Evolutionary conservation across 1,140 invertebrate species (phyloP).

Genomic region (Pseudobourletiella spinata): DNA sequence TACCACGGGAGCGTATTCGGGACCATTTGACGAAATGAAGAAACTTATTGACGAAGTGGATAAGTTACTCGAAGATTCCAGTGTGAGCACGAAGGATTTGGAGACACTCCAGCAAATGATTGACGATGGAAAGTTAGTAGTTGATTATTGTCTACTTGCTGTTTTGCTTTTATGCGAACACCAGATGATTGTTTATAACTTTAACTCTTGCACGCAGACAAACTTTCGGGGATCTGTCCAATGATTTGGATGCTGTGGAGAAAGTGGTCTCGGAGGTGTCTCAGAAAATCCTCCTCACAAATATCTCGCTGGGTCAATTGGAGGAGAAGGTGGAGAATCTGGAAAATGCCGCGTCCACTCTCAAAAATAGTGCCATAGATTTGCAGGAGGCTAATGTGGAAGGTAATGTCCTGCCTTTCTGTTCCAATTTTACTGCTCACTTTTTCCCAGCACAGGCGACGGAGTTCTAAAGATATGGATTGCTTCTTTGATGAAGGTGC

Average conservation of each 20-base stretch:
- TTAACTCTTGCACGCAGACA: no score
- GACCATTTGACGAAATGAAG: conserved; percentile 86
- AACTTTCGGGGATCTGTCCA: conserved; percentile 44
- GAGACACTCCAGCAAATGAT: conserved; percentile 52
- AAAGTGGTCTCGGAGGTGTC: conserved; percentile 62
- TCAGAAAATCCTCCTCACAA: conserved; percentile 65
- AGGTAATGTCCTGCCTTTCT: conserved; percentile 43
- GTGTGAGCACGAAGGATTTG: conserved; percentile 62
- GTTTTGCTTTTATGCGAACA: background rate
- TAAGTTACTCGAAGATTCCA: conserved; percentile 62
- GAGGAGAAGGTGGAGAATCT: conserved; percentile 61
- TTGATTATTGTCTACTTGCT: no score
- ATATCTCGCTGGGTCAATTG: conserved; percentile 64
- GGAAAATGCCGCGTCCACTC: conserved; percentile 58
- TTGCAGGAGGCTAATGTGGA: conserved; percentile 90
- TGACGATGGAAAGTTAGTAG: conserved; percentile 47
- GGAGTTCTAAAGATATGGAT: no score
- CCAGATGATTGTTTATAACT: no score
- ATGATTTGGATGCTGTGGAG: conserved; percentile 52
- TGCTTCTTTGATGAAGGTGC: conserved; percentile 51
- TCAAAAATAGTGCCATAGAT: conserved; percentile 78
- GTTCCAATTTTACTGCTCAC: no score
- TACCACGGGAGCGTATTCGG: conserved; percentile 84
- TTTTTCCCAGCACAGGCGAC: no score
- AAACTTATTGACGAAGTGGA: conserved; percentile 69